Conservation (phyloP, 2,888 invertebrate species). For the Venusia cambrica region DNA sequence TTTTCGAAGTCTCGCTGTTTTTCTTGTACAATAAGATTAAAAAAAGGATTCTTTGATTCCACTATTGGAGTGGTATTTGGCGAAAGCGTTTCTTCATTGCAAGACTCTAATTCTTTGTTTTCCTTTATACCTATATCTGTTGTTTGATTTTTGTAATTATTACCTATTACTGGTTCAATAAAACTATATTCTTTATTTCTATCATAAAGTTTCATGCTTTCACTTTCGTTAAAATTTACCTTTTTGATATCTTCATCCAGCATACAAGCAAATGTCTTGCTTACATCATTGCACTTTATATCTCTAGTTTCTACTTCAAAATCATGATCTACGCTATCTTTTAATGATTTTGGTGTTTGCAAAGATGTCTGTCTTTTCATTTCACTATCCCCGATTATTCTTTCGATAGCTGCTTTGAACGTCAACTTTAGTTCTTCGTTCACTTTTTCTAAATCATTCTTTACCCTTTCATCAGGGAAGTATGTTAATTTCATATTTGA, state of each 20-base stretch:
- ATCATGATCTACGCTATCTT: conserved; percentile 21
- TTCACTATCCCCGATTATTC: conserved; percentile 52
- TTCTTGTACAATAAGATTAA: conserved; percentile 20
- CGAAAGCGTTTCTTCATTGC: conserved; percentile 4
- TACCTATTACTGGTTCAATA: neutral
- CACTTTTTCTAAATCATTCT: conserved; percentile 58
- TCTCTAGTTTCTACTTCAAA: conserved; percentile 16
- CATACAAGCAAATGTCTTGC: conserved; percentile 2
- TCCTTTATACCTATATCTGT: conserved; percentile 3
- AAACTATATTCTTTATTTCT: conserved; percentile 7
- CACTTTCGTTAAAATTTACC: conserved; percentile 3
- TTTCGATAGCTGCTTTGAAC: conserved; percentile 63
- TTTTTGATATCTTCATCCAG: conserved; percentile 3
- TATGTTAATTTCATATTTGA: conserved; percentile 13
- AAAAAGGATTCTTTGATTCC: conserved; percentile 31
- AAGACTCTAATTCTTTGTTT: neutral
- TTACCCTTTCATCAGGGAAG: conserved; percentile 41
- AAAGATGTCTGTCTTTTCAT: conserved; percentile 22
- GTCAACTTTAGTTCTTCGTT: conserved; percentile 61
- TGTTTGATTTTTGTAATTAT: neutral
- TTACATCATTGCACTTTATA: conserved; percentile 8
- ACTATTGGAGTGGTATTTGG: conserved; percentile 11
- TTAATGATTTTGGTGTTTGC: conserved; percentile 22
- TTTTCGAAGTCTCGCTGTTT: conserved; percentile 14
- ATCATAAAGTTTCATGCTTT: too few relatives aligned